Evolutionary conservation across 2,113 vertebrate species (phyloP).

Genomic region (Fregetta grallaria): DNA sequence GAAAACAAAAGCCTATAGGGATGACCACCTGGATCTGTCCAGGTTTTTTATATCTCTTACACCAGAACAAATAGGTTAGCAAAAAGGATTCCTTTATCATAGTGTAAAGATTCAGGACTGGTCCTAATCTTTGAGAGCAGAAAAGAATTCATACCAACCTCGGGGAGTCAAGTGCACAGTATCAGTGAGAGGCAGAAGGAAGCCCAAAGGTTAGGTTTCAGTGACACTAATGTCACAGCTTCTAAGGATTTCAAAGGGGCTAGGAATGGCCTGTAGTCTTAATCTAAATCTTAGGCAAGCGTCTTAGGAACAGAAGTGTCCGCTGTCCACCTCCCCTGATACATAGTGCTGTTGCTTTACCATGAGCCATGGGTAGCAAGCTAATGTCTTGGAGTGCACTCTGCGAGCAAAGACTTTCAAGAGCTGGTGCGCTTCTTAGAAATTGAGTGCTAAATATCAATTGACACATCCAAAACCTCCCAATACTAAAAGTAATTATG

Average conservation of each 20-base stretch:
- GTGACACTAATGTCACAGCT: not conserved
- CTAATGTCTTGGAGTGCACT: not conserved
- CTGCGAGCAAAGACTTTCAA: not conserved
- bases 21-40: not conserved
- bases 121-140: not conserved
- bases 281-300: not conserved
- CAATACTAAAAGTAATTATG: not conserved
- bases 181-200: not conserved
- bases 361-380: fast-evolving
- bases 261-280: not conserved
- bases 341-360: not conserved
- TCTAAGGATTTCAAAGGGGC: not conserved
- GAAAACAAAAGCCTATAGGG: not conserved
- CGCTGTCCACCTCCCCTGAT: fast-evolving
- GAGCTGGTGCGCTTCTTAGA: not conserved
- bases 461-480: not conserved
- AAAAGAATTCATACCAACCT: not conserved
- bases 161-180: fast-evolving
- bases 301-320: not conserved
- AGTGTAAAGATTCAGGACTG: not conserved
- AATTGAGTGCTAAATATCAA: not conserved
- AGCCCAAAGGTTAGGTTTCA: not conserved
- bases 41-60: not conserved
- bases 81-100: not conserved
- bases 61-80: not conserved